Conservation (phyloP, 1,140 invertebrate species). For the Drosophila ironensis region DNA sequence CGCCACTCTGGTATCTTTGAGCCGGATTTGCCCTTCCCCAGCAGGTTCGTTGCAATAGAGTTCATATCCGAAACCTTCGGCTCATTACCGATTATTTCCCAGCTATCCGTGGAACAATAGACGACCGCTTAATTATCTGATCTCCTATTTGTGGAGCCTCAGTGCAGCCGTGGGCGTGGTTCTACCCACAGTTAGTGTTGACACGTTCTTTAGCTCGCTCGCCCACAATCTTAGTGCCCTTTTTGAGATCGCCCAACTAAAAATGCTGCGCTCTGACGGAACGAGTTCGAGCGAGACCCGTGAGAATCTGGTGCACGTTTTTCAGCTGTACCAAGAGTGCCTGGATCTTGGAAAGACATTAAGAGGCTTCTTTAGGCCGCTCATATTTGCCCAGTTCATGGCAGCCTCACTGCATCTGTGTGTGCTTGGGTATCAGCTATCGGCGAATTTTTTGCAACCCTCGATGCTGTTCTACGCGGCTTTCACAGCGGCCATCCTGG, state of each 20-base stretch:
- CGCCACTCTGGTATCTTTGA: not conserved
- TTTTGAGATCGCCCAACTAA: slow-evolving; percentile 23
- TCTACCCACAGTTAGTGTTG: slow-evolving; percentile 38
- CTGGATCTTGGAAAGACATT: slow-evolving; percentile 12
- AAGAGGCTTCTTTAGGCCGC: slow-evolving; percentile 29
- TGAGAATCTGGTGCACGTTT: slow-evolving; percentile 18
- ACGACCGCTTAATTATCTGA: slow-evolving; percentile 13
- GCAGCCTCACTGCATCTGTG: slow-evolving; percentile 43
- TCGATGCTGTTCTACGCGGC: slow-evolving; percentile 35
- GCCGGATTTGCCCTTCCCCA: slow-evolving; percentile 39
- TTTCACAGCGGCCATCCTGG: slow-evolving; percentile 38
- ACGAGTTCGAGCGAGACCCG: not conserved
- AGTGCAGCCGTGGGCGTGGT: slow-evolving; percentile 29
- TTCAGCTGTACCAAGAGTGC: slow-evolving; percentile 7
- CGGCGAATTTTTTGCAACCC: slow-evolving; percentile 28
- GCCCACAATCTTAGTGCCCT: slow-evolving; percentile 46
- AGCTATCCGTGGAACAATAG: slow-evolving; percentile 54
- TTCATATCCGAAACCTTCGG: not conserved
- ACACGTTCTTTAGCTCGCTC: slow-evolving; percentile 41
- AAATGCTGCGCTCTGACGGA: slow-evolving; percentile 20
- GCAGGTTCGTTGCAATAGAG: slow-evolving; percentile 18
- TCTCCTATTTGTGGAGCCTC: slow-evolving; percentile 55
- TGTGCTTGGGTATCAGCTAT: slow-evolving; percentile 42
- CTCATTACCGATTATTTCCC: not conserved
- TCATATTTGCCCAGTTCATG: slow-evolving; percentile 40